Conservation (phyloP, 2,797 vertebrate genomes). For the Menidia menidia region DNA sequence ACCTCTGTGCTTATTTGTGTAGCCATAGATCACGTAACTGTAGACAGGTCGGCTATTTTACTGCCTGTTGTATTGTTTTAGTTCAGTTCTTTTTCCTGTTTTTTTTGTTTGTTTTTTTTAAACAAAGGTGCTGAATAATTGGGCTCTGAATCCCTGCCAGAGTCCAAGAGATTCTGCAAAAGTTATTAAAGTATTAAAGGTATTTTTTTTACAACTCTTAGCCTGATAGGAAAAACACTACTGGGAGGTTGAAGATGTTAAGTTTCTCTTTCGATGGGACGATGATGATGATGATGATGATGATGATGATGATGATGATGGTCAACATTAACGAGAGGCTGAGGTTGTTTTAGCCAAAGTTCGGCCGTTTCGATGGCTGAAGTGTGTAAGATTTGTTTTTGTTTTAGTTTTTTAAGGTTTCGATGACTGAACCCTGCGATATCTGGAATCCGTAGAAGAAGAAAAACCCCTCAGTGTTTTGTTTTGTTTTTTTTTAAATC, state of each 20-base stretch:
- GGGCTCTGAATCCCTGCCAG: conserved; percentile 17
- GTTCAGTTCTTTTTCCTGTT: conserved; percentile 58
- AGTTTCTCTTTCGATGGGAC: background rate
- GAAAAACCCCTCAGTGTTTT: no score
- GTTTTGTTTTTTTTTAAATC: conserved; percentile 11
- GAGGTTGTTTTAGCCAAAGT: background rate
- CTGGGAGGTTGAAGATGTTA: conserved; percentile 23
- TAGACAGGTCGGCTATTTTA: conserved; percentile 72
- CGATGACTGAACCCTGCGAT: conserved; percentile 3
- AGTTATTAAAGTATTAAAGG: conserved; percentile 11
- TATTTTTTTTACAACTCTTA: background rate
- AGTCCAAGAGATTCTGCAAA: conserved; percentile 17
- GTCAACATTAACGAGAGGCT: conserved; percentile 22
- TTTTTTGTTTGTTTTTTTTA: conserved; percentile 21
- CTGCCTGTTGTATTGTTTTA: conserved; percentile 66
- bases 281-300: no score
- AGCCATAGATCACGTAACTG: conserved; percentile 81
- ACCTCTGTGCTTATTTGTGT: conserved; percentile 59
- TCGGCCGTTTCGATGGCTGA: conserved; percentile 23
- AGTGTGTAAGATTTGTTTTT: background rate
- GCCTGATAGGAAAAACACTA: conserved; percentile 48
- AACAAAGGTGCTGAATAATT: conserved; percentile 27
- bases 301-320: background rate
- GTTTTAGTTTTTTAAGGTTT: background rate
- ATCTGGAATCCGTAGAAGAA: no score